A percentile compares a stretch with the other conserved stretches of the same genome.
Conservation (phyloP, 2,888 invertebrate species). For the Andrena hattorfiana region DNA sequence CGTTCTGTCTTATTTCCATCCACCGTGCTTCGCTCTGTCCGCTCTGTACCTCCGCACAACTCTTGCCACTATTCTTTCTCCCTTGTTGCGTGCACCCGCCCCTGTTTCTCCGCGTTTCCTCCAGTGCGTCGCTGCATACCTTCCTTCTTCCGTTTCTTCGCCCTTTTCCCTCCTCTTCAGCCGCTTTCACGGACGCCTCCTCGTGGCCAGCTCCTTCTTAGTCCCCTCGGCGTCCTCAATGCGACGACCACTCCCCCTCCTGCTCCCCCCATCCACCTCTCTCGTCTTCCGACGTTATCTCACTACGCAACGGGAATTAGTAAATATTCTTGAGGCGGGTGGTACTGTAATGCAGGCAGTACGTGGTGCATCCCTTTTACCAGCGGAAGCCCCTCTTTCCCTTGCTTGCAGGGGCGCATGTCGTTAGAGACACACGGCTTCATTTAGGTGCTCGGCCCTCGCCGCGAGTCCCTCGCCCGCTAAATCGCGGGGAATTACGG, state of each 20-base stretch:
- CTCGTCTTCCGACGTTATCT: slow-evolving; percentile 75
- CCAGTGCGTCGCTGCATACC: background rate
- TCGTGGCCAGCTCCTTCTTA: slow-evolving; percentile 27
- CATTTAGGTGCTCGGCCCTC: slow-evolving; percentile 33
- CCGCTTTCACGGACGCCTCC: slow-evolving; percentile 1
- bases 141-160: slow-evolving; percentile 3
- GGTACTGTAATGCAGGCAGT: slow-evolving; percentile 48
- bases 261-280: background rate
- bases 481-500: slow-evolving; percentile 32
- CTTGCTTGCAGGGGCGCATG: slow-evolving; percentile 19
- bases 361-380: slow-evolving; percentile 37
- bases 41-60: slow-evolving; percentile 29
- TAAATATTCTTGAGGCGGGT: slow-evolving; percentile 71
- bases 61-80: slow-evolving; percentile 19
- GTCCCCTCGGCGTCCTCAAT: slow-evolving; percentile 10
- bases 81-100: background rate
- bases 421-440: slow-evolving; percentile 51
- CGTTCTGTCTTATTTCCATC: slow-evolving; percentile 51
- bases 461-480: slow-evolving; percentile 1
- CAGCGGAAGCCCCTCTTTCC: slow-evolving; percentile 40
- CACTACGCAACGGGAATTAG: slow-evolving; percentile 82
- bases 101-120: slow-evolving; percentile 14
- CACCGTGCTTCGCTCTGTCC: slow-evolving; percentile 23
- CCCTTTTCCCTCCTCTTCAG: background rate
- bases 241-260: slow-evolving; percentile 30